Base-by-base conservation (phyloP, 2,113 vertebrate species). In the Cottus gobio region DNA sequence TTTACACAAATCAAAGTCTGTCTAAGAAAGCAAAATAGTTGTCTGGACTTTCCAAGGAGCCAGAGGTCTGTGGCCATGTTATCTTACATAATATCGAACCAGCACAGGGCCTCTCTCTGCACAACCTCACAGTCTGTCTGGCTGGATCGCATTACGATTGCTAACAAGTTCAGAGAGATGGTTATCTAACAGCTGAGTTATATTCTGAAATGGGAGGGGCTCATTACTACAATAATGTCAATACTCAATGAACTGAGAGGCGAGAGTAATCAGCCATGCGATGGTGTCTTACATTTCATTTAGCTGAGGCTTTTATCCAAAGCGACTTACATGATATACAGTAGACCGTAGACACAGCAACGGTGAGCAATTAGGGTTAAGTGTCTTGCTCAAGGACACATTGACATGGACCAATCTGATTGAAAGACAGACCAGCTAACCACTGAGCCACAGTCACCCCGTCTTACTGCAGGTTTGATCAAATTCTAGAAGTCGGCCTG, bases 51-150 rank as follows among this genome's bases (percentile, higher is more conserved):
- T 63, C n/a, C 10, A 9, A 69, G 34, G 24, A 76, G 31, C 8
- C 24, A 61, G 18, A 69, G 0, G n/a, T 68, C 16, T 75, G 60
- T 39, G 42, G 70, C 48, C 16, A 31, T 75, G 79, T 67, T 54
- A 75, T 73, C 50, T 66, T 56, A 46, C 39, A 78, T 75, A 30
- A 69, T 30, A 71, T 70, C 20, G n/a, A 5, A 66, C 75, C 30
- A 66, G 24, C 63, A 64, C 54, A 64, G 42, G 7, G 30, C 15
- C n/a, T n/a, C n/a, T n/a, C n/a, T n/a, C n/a, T n/a, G n/a, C 20
- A 20, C 36, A 75, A 26, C 13, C 69, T 82, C 52, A 39, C 39
- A 79, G 77, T 26, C 69, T 46, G 26, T 73, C 62, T 67, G 57
- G 34, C 68, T 78, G 30, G 13, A 72, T 61, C 60, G 63, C 62